phyloP scores from a whole-genome alignment of 2,797 vertebrate genomes.

The Synanceia verrucosa region DNA sequence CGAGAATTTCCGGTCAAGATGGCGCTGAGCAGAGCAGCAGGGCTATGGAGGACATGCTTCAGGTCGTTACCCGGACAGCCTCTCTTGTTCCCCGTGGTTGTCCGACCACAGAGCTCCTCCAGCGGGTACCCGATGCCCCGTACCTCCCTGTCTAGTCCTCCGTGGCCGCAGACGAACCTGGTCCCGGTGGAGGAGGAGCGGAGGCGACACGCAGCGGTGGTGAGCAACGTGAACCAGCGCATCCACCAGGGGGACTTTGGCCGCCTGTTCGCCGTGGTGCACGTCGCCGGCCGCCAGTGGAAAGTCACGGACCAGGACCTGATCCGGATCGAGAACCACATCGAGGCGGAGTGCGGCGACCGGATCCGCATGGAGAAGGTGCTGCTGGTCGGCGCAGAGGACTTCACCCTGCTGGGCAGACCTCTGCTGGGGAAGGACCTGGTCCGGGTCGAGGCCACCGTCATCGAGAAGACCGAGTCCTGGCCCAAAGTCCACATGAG shows the following conservation, averaged over 20 bases:
- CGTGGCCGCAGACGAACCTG: slow-evolving; percentile 82
- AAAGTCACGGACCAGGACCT: slow-evolving; percentile 93
- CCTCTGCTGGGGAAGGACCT: slow-evolving; percentile 89
- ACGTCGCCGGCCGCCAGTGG: slow-evolving; percentile 94
- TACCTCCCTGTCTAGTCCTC: slow-evolving; percentile 89
- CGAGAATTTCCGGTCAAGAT: slow-evolving; percentile 54
- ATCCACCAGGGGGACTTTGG: slow-evolving; percentile 80
- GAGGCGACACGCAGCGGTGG: slow-evolving; percentile 76
- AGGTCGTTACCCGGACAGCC: background rate
- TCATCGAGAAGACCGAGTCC: slow-evolving; percentile 93
- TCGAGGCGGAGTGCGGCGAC: slow-evolving; percentile 90
- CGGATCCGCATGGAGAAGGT: slow-evolving; percentile 94
- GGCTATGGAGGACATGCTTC: slow-evolving; percentile 61
- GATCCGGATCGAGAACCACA: slow-evolving; percentile 87
- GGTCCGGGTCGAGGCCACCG: slow-evolving; percentile 90
- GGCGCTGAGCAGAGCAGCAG: slow-evolving; percentile 50
- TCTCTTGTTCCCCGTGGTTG: background rate
- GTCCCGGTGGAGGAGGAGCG: slow-evolving; percentile 78
- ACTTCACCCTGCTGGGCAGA: slow-evolving; percentile 91
- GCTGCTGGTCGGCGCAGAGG: slow-evolving; percentile 73
- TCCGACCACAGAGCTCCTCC: slow-evolving; percentile 43
- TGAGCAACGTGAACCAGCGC: slow-evolving; percentile 84
- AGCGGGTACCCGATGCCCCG: slow-evolving; percentile 70
- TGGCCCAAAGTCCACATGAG: slow-evolving; percentile 90
- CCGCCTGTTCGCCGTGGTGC: slow-evolving; percentile 92